Conservation (phyloP, 2,888 invertebrate species). For the Gymnoscelis rufifasciata region DNA sequence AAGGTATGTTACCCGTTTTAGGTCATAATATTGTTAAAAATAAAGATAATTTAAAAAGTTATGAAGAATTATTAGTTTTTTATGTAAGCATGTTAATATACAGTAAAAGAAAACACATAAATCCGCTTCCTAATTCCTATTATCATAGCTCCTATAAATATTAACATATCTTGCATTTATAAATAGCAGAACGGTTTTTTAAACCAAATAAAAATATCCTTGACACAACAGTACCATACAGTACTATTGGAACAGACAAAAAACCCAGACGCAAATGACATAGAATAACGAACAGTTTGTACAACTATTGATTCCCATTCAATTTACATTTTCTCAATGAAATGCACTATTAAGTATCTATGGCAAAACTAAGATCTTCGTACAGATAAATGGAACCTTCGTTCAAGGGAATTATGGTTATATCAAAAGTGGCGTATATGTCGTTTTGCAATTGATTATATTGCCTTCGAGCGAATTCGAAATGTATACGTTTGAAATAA, state of each 20-base stretch:
- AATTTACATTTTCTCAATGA: conserved; percentile 28
- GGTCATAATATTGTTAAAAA: too few species aligned
- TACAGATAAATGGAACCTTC: not conserved
- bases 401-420: not conserved
- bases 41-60: too few species aligned
- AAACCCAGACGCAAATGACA: conserved; percentile 21
- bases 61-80: too few species aligned
- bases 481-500: too few species aligned
- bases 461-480: too few species aligned
- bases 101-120: not conserved
- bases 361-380: not conserved
- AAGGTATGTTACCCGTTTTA: too few species aligned
- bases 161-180: not conserved
- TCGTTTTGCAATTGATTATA: too few species aligned
- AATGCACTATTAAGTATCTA: not conserved
- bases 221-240: not conserved
- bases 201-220: not conserved
- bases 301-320: not conserved
- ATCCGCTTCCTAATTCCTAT: not conserved
- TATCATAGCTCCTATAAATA: not conserved
- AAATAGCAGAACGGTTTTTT: not conserved
- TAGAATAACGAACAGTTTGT: conserved; percentile 1
- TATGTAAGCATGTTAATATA: too few species aligned
- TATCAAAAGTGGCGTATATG: too few species aligned
- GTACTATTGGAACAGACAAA: too few species aligned